phyloP scores from a whole-genome alignment of 2,888 invertebrate species.

The Leptopterna dolabrata region DNA sequence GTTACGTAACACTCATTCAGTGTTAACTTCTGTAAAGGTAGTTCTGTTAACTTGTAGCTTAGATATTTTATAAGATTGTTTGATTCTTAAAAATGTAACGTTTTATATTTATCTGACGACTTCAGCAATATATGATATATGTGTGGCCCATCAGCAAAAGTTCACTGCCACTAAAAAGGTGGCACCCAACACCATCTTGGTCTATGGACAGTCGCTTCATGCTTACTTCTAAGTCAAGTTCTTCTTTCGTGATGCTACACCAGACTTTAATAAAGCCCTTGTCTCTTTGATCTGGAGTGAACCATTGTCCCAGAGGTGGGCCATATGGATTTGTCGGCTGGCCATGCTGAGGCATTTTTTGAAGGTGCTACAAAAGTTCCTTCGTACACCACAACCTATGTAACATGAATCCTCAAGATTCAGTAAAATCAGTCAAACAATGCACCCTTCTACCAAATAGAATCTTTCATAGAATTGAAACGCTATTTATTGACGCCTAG shows the following conservation, averaged over 20 bases:
- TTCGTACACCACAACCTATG: background rate
- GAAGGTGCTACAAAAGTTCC: background rate
- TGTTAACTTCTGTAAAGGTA: too few relatives aligned
- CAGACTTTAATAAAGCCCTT: slow-evolving; percentile 8
- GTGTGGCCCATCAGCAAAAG: too few relatives aligned
- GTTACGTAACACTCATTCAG: too few relatives aligned
- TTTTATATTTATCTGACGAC: too few relatives aligned
- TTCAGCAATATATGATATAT: too few relatives aligned
- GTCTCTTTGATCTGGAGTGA: slow-evolving; percentile 32
- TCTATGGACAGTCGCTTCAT: background rate
- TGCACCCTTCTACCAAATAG: background rate
- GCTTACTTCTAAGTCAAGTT: slow-evolving; percentile 30
- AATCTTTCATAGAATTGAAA: background rate
- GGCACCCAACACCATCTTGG: background rate
- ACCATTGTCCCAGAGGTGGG: slow-evolving; percentile 50
- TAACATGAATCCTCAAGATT: background rate
- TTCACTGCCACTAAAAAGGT: too few relatives aligned
- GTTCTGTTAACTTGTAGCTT: too few relatives aligned
- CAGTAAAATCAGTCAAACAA: background rate
- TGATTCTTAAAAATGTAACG: too few relatives aligned
- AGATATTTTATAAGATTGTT: too few relatives aligned
- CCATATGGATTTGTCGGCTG: slow-evolving; percentile 32
- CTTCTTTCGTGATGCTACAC: slow-evolving; percentile 32
- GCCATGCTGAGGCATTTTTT: background rate
- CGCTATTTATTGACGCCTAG: background rate